Percentiles rank a stretch among this genome's conserved stretches.
Conservation (phyloP, 1,140 invertebrate species). For the Amyelois transitella region DNA sequence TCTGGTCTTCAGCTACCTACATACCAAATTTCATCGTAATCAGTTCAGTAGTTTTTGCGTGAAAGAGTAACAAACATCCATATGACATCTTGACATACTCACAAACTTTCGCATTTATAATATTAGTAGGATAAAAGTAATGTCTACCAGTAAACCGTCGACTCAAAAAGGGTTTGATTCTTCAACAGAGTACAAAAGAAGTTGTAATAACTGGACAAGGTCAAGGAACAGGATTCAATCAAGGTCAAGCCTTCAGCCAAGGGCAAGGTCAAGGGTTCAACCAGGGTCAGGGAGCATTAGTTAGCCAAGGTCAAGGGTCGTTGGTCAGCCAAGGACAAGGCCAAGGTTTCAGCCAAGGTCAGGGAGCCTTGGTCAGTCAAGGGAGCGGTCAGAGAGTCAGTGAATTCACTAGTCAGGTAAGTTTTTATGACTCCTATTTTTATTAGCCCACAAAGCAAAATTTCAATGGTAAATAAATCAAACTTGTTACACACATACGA, state of each 20-base stretch:
- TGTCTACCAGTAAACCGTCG: no score
- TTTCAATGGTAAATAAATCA: no score
- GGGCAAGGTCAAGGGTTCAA: conserved; percentile 1
- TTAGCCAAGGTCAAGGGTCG: conserved; percentile 13
- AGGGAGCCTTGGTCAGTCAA: conserved; percentile 3
- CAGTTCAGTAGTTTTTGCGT: no score
- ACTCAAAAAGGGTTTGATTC: no score
- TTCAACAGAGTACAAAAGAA: neutral
- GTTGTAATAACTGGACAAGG: neutral
- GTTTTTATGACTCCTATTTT: neutral
- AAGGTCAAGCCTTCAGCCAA: neutral
- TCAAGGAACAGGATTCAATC: neutral
- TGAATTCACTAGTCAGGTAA: neutral
- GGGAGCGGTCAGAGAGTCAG: neutral
- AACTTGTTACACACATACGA: no score
- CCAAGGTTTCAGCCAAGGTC: conserved; percentile 13
- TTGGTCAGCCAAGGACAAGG: conserved; percentile 13
- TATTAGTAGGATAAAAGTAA: no score
- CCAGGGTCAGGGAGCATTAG: conserved; percentile 6
- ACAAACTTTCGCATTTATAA: no score
- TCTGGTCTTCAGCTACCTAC: no score
- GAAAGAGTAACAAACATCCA: no score
- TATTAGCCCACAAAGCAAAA: no score
- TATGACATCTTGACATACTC: no score
- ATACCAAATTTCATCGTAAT: no score